Evolutionary conservation across 2,113 vertebrate species (phyloP), one percentile per base, ranked within the genome.

Genomic region (Daubentonia madagascariensis): DNA sequence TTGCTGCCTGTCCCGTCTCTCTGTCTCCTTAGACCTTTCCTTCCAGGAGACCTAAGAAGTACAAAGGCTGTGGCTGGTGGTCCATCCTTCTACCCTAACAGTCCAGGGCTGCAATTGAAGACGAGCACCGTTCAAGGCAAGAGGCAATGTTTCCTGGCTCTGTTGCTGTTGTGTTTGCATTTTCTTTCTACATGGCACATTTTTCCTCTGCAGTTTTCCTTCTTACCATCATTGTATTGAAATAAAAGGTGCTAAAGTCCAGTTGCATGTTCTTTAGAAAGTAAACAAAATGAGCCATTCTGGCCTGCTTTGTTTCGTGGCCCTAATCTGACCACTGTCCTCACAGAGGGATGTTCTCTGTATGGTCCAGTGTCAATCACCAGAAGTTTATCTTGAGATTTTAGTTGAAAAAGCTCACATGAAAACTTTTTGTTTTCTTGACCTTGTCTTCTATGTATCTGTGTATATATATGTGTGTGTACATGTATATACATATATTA

Each of bases 21-120:
- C 32, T 86, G 23, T 43, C 9, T 61, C n/a, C 4, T 45, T 11
- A 83, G 23, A 67, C 16, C 14, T 30, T 43, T 70, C 9, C 28
- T 91, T 91, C 40, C 13, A 17, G 17, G 16, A 91, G 50, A 65
- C 6, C 9, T 16, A 63, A 85, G 14, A 61, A 14, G 12, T 22
- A 63, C 3, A 32, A 59, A 37, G 20, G 1, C 2, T 52, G 28
- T 14, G 22, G 0, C 5, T 50, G 1, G 8, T 32, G 16, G 11
- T 48, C 54, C 32, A 35, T 10, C 7, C 35, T 94, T 90, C 18
- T 23, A 17, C 3, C 23, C 13, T 65, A 3, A 52, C n/a, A n/a
- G 32, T 45, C 10, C 23, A 37, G 14, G 18, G 3, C 2, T 68
- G 84, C 3, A 5, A 22, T 0, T n/a, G 22, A 40, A 40, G 13